Conservation (phyloP, 2,113 vertebrate genomes). For the Ursus arctos region DNA sequence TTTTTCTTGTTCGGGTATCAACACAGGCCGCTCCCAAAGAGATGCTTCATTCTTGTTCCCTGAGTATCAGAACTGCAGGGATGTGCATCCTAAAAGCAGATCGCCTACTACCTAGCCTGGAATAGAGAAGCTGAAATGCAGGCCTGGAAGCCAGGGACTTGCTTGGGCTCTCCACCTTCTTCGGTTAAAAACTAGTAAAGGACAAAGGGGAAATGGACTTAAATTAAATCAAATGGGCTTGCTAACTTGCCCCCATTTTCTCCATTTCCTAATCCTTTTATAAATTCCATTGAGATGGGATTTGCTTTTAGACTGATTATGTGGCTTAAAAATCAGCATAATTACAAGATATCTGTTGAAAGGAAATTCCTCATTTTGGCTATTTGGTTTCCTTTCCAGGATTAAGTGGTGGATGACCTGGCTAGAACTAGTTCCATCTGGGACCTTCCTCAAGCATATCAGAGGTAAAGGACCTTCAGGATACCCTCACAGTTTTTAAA, state of each 20-base stretch:
- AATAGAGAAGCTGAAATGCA: slow-evolving; percentile 19
- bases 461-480: background rate
- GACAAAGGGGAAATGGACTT: slow-evolving; percentile 51
- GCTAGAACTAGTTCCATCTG: slow-evolving; percentile 27
- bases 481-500: background rate
- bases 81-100: background rate
- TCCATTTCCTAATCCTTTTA: slow-evolving; percentile 78
- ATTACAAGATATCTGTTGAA: slow-evolving; percentile 65
- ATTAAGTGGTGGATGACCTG: background rate
- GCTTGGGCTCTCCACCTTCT: background rate
- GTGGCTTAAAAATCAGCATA: slow-evolving; percentile 72
- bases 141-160: background rate
- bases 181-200: slow-evolving; percentile 6
- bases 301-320: slow-evolving; percentile 71
- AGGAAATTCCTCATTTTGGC: slow-evolving; percentile 63
- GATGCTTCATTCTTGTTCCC: background rate
- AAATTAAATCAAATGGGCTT: slow-evolving; percentile 44
- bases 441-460: background rate
- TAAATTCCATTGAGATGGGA: slow-evolving; percentile 68
- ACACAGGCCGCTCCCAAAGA: background rate
- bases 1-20: background rate
- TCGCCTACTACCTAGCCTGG: background rate
- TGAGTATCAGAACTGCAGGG: background rate
- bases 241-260: slow-evolving; percentile 14
- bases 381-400: slow-evolving; percentile 64